Evolutionary conservation across 2,113 vertebrate species (phyloP).

Genomic region (Callipepla californica): DNA sequence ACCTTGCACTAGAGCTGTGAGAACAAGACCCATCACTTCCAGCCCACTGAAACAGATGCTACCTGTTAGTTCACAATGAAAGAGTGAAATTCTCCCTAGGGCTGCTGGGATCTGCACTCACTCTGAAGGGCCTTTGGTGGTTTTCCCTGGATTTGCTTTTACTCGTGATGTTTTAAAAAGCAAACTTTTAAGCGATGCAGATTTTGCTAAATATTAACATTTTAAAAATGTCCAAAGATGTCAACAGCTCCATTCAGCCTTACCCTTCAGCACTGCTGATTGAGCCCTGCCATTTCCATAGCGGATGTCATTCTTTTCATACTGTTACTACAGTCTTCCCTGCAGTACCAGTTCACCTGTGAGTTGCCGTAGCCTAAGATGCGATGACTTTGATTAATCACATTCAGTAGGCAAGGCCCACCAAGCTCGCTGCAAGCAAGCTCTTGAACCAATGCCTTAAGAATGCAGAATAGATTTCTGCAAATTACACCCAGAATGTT

Average conservation of each 20-base stretch:
- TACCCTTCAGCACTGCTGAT: neutral
- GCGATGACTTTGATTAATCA: neutral
- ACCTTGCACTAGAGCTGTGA: accelerated
- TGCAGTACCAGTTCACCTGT: neutral
- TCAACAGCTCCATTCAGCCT: neutral
- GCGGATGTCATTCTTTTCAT: neutral
- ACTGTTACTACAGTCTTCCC: neutral
- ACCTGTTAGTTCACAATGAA: neutral
- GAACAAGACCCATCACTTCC: neutral
- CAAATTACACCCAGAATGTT: neutral
- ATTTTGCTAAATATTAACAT: neutral
- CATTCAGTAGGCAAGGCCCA: neutral
- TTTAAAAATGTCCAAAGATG: neutral
- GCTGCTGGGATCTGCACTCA: neutral
- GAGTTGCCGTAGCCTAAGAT: neutral
- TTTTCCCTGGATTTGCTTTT: neutral
- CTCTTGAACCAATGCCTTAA: neutral
- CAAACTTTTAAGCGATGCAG: neutral
- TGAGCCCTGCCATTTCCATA: neutral
- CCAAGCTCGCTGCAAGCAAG: neutral
- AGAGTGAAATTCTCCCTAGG: neutral
- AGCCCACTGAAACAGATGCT: neutral
- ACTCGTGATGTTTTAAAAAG: neutral
- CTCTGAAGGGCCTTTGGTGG: neutral
- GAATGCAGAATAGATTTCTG: neutral